These are phyloP conservation scores for Vireo griseus DNA, from an alignment of 2,797 vertebrate genomes.

Conservation along the genomic window DNA sequence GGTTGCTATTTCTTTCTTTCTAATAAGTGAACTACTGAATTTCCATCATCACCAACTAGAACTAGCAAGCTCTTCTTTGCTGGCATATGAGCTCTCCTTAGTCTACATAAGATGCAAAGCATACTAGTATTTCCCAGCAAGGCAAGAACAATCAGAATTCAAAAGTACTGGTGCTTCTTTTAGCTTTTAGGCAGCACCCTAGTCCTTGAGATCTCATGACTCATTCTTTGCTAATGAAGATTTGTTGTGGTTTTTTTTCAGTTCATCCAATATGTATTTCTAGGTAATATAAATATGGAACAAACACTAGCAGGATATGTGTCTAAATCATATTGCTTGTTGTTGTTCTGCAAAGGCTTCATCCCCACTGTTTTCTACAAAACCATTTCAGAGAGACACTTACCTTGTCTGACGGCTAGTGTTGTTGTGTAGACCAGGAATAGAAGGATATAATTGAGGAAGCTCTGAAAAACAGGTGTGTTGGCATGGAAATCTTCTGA, in stretches of 20 bases:
- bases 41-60: not conserved
- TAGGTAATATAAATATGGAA: not conserved
- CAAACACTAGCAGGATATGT: not conserved
- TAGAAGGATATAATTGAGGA: conserved; percentile 94
- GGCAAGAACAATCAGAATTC: not conserved
- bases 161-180: not conserved
- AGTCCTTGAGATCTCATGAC: not conserved
- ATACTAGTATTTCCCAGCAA: not conserved
- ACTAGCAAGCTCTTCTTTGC: not conserved
- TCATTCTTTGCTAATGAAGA: not conserved
- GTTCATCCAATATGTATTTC: not conserved
- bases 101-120: not conserved
- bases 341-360: not conserved
- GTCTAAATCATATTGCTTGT: not conserved
- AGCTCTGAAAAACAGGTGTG: conserved; percentile 95
- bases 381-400: conserved; percentile 28
- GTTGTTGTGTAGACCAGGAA: conserved; percentile 97
- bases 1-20: not conserved
- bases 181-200: not conserved
- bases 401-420: conserved; percentile 94
- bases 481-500: conserved; percentile 93
- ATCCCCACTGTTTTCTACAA: not conserved
- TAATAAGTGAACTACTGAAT: not conserved
- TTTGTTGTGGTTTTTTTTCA: not conserved
- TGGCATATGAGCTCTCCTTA: not conserved